These are phyloP conservation scores for Shargacucullia verbasci DNA, from an alignment of 2,888 invertebrate genomes.

Conservation along the genomic window DNA sequence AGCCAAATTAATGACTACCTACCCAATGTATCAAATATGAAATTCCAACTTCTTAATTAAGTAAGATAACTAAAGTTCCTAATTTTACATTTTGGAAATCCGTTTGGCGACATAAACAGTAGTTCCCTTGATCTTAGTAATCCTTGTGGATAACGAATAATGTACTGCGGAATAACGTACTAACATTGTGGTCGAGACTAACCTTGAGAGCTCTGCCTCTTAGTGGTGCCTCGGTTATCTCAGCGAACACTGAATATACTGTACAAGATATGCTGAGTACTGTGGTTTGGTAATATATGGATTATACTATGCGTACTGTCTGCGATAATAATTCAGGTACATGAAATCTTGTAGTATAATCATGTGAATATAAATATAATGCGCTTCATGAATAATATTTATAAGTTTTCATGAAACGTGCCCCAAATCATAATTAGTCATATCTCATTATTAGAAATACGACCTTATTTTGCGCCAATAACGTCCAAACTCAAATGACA, in stretches of 20 bases:
- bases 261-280: slow-evolving; percentile 3
- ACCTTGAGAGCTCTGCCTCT: slow-evolving; percentile 10
- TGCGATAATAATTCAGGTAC: background rate
- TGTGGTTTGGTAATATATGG: slow-evolving; percentile 9
- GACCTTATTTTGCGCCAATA: too few relatives aligned
- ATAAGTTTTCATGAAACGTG: too few relatives aligned
- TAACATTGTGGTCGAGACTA: slow-evolving; percentile 3
- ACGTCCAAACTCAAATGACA: too few relatives aligned
- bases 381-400: too few relatives aligned
- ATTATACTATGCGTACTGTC: background rate
- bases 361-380: too few relatives aligned
- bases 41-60: slow-evolving; percentile 4
- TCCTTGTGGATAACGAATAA: slow-evolving; percentile 9
- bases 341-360: background rate
- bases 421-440: too few relatives aligned
- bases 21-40: slow-evolving; percentile 5
- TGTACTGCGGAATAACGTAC: slow-evolving; percentile 13
- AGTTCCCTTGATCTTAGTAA: slow-evolving; percentile 6
- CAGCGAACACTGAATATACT: slow-evolving; percentile 6
- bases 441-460: too few relatives aligned
- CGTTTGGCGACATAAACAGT: slow-evolving; percentile 7
- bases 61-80: slow-evolving; percentile 3
- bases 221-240: slow-evolving; percentile 4
- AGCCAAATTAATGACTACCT: background rate
- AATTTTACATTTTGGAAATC: slow-evolving; percentile 6